Conservation (phyloP, 2,113 vertebrate genomes). For the Microcebus tavaratra region DNA sequence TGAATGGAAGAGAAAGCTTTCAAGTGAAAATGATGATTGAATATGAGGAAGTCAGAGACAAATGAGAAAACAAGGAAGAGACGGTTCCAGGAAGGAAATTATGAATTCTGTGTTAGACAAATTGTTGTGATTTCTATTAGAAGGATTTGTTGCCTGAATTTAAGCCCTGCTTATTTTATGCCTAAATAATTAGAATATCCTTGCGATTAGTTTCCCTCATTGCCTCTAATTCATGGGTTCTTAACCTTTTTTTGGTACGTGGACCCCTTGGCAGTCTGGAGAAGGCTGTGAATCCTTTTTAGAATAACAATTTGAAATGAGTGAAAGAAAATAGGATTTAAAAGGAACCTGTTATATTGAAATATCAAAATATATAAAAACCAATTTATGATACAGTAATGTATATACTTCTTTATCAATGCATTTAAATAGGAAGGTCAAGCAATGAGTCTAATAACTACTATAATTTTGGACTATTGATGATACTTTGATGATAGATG, state of each 20-base stretch:
- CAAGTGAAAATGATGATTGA: not conserved
- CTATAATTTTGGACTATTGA: slow-evolving; percentile 14
- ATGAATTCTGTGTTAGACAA: slow-evolving; percentile 19
- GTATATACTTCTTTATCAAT: not conserved
- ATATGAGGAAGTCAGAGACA: slow-evolving; percentile 9
- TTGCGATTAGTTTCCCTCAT: not conserved
- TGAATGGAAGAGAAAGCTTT: not conserved
- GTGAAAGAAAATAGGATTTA: not conserved
- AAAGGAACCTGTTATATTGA: slow-evolving; percentile 23
- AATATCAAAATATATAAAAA: not conserved
- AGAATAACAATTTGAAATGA: slow-evolving; percentile 24
- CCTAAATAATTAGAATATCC: not conserved
- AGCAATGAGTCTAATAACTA: not conserved
- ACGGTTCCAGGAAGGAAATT: not conserved
- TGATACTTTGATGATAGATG: slow-evolving; percentile 6
- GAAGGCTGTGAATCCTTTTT: slow-evolving; percentile 1
- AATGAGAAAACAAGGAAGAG: not conserved
- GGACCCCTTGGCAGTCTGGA: not conserved
- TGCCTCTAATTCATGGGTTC: not conserved
- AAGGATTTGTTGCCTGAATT: slow-evolving; percentile 39
- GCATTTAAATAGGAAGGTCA: not conserved
- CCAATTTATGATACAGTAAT: not conserved
- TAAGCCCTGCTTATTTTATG: not conserved
- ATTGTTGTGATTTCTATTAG: not conserved
- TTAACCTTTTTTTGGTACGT: not conserved